Percentiles rank a stretch among this genome's conserved stretches.
Evolutionary conservation across 1,140 invertebrate genomes (phyloP).

Genomic region (Goniozus legneri): DNA sequence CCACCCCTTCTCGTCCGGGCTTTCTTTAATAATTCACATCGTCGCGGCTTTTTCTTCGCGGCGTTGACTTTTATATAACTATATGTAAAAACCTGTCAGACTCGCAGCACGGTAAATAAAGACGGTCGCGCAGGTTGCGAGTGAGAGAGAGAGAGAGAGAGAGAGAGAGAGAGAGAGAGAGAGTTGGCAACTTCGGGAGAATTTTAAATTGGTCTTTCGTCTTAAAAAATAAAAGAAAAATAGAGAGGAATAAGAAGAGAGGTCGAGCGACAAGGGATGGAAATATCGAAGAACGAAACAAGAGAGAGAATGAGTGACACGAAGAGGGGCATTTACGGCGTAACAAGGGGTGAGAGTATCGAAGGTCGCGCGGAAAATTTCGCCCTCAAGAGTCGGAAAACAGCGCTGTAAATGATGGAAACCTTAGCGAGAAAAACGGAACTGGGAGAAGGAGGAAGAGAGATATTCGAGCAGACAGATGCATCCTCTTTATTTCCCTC

Average conservation of each 20-base stretch:
- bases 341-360: neutral
- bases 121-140: no score
- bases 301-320: neutral
- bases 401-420: neutral
- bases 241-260: no score
- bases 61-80: no score
- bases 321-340: neutral
- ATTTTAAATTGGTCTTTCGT: no score
- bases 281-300: neutral
- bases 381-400: neutral
- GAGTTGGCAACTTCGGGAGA: conserved; percentile 8
- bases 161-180: conserved; percentile 1
- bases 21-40: no score
- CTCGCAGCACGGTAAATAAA: no score
- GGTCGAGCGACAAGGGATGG: no score
- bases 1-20: neutral
- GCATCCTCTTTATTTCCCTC: neutral
- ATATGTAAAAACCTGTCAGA: no score
- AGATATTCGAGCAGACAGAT: neutral
- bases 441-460: neutral
- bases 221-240: no score
- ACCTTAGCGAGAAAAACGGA: neutral
- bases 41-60: no score
- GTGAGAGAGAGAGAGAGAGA: conserved; percentile 8
- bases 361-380: neutral